Conservation (phyloP, 2,888 invertebrate genomes). For the Andrena marginata region DNA sequence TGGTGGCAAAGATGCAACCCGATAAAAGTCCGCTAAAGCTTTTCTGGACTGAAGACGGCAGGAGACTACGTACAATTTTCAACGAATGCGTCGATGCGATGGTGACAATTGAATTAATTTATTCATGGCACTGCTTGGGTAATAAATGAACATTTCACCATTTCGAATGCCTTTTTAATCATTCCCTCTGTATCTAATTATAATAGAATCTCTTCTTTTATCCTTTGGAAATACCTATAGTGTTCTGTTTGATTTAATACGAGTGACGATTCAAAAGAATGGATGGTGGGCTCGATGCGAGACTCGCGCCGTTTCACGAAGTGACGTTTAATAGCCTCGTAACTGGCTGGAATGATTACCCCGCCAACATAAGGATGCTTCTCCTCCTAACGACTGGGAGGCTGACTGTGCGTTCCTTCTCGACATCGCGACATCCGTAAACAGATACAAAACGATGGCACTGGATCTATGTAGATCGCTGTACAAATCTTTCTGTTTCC, state of each 20-base stretch:
- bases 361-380: conserved; percentile 52
- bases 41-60: not conserved
- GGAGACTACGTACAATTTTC: not conserved
- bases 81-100: not conserved
- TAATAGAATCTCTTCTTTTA: not conserved
- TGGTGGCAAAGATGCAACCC: not conserved
- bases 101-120: not conserved
- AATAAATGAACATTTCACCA: not conserved
- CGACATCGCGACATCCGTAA: conserved; percentile 71
- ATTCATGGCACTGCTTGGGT: not conserved
- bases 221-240: not conserved
- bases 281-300: not conserved
- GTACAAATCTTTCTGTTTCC: not conserved
- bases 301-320: conserved; percentile 61
- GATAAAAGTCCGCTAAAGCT: not conserved
- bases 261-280: not conserved
- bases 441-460: conserved; percentile 70
- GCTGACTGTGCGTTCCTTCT: conserved; percentile 41
- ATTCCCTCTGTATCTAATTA: not conserved
- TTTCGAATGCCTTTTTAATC: not conserved
- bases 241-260: not conserved
- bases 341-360: conserved; percentile 74
- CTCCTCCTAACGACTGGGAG: conserved; percentile 21
- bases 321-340: conserved; percentile 73
- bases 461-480: conserved; percentile 16